Base-by-base conservation (phyloP, 53 echinoderm and acorn worm species). In the Holothuria scabra region DNA sequence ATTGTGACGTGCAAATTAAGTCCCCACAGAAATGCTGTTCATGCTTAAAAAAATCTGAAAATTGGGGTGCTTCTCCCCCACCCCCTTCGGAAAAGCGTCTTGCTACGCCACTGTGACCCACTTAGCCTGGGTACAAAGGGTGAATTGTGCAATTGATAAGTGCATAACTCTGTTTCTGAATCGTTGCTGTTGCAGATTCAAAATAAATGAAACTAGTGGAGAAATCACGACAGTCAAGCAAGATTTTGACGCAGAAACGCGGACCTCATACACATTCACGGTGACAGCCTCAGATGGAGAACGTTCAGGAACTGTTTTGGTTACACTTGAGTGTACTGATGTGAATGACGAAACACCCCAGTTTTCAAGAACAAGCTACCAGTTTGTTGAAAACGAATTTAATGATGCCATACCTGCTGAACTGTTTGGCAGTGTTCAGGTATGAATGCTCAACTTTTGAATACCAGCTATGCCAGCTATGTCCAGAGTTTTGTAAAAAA, bases 261-360 rank as follows among this genome's bases (percentile, higher is more conserved):
- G 78, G 29, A 56, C 57, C 5, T 13, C 1, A 31, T 78, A 57
- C 30, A 78, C 57, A 0, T 78, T 78, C 78, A 78, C 78, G 0
- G 78, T 78, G 78, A 25, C 52, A 16, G 56, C 57, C 2, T 78
- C 78, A 12, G 78, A 78, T 78, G 58, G 58, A 21, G 78, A 56
- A 31, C 78, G 78, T 25, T 58, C 78, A 5, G 46, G 49, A 1
- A 33, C 78, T 30, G 58, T 78, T 23, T 56, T 78, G 29, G 78
- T 78, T 1, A 78, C 57, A 13, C 78, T 78, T 5, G 19, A 3
- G 10, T 78, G 78, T 31, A 78, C 56, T 12, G 78, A 78, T 32
- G 32, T 56, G 6, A 78, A 78, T 23, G 78, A 78, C 5, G 13
- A 20, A 6, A 7, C 57, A 29, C 78, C 78, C 4, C 25, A 57